Base-by-base conservation (phyloP, 2,113 vertebrate species). In the Cebidichthys violaceus region DNA sequence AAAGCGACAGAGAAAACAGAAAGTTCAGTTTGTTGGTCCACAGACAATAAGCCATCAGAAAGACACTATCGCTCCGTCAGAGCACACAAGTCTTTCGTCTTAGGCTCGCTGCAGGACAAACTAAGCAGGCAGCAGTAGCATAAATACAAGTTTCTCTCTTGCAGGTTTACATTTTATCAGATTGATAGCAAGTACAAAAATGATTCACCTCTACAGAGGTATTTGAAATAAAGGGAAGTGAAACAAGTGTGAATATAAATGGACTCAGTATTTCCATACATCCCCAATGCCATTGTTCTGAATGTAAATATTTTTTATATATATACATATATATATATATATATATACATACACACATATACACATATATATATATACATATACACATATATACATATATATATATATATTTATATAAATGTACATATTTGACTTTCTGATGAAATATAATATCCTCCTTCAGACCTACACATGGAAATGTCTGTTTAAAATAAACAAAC, bases 41-140 rank as follows among this genome's bases (percentile, higher is more conserved):
- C 60, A 13, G 47, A 82, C 77, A 78, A 8, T 6, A 41, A 95
- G 91, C 94, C 95, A 93, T 96, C 95, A 90, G 94, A 96, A 93
- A 94, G 93, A 92, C 91, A 83, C 61, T 57, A 86, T 89, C 85
- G 50, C 91, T 84, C 90, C n/a, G 14, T 74, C 31, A 76, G 92
- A 92, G 91, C 73, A 90, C 89, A 83, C 70, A 78, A 37, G 91
- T 91, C 93, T 90, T 92, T 95, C 95, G 82, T 96, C 95, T 95
- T 96, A 75, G 90, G 95, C 94, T 94, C 91, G 31, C 59, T 62
- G 86, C 52, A 18, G 84, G 84, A 93, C 88, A 80, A 81, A 83
- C 81, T 47, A 72, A 85, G 82, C 92, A 92, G 83, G 89, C 92
- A 91, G 86, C 86, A 90, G 77, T 69, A 92, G 84, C 89, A 92